Conservation (phyloP, 2,797 vertebrate species). For the Takifugu ocellatus region DNA sequence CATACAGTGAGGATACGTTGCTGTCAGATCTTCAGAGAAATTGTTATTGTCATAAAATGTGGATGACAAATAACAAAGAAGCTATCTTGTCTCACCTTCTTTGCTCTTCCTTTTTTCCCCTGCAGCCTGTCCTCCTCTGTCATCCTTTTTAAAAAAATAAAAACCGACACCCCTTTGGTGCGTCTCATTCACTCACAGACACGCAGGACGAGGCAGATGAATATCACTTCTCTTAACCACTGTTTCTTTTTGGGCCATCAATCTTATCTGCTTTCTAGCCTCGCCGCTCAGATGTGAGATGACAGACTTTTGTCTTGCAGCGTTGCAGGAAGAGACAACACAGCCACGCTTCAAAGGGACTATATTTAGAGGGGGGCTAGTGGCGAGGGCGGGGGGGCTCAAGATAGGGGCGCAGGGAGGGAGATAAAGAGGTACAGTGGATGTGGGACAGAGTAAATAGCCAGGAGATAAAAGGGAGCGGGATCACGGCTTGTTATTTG, state of each 20-base stretch:
- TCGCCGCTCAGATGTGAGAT: slow-evolving; percentile 58
- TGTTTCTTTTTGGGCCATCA: slow-evolving; percentile 56
- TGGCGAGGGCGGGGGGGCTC: slow-evolving; percentile 5
- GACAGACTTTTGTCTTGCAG: slow-evolving; percentile 74
- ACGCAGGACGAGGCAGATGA: slow-evolving; percentile 46
- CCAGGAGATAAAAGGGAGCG: slow-evolving; percentile 48
- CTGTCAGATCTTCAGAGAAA: slow-evolving; percentile 66
- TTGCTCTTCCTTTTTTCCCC: slow-evolving; percentile 12
- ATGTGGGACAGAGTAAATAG: slow-evolving; percentile 37
- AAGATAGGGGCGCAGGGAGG: slow-evolving; percentile 11
- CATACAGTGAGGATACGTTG: slow-evolving; percentile 21
- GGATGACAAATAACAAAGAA: slow-evolving; percentile 67
- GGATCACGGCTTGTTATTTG: slow-evolving; percentile 30
- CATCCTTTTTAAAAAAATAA: neutral
- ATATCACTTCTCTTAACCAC: slow-evolving; percentile 57
- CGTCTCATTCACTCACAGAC: slow-evolving; percentile 25
- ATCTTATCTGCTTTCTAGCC: slow-evolving; percentile 57
- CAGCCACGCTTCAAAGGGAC: slow-evolving; percentile 70
- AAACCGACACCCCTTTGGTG: slow-evolving; percentile 13
- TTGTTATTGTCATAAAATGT: slow-evolving; percentile 74
- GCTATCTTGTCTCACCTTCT: slow-evolving; percentile 15
- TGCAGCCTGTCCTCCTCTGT: slow-evolving; percentile 18
- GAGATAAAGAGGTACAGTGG: slow-evolving; percentile 51
- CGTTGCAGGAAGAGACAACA: slow-evolving; percentile 64
- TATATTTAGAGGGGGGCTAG: slow-evolving; percentile 67